Percentiles rank a stretch among this genome's conserved stretches.
phyloP scores from a whole-genome alignment of 2,888 invertebrate genomes.

The Schrankia costaestrigalis region DNA sequence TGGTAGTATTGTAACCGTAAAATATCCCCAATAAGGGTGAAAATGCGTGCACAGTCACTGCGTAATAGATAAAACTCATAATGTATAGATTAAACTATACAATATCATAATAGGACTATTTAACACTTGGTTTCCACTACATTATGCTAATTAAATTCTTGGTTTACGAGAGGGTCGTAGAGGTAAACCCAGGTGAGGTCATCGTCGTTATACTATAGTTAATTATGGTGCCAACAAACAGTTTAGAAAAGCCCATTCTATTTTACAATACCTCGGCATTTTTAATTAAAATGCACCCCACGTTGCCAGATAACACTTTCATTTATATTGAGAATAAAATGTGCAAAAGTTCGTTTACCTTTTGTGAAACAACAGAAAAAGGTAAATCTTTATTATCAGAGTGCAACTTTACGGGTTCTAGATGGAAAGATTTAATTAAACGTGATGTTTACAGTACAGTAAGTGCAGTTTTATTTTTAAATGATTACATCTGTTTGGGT shows the following conservation, averaged over 20 bases:
- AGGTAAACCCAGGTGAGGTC: conserved; percentile 48
- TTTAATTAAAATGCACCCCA: conserved; percentile 52
- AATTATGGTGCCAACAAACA: conserved; percentile 49
- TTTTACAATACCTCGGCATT: conserved; percentile 50
- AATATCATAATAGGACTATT: too few relatives aligned
- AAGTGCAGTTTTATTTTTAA: too few relatives aligned
- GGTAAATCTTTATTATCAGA: too few relatives aligned
- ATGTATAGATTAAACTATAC: too few relatives aligned
- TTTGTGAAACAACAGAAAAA: conserved; percentile 2
- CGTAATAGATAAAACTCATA: too few relatives aligned
- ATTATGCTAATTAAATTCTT: conserved; percentile 61
- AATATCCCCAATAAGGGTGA: too few relatives aligned
- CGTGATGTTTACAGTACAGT: too few relatives aligned
- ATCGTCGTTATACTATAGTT: conserved; percentile 44
- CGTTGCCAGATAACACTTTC: conserved; percentile 14
- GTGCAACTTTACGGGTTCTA: too few relatives aligned
- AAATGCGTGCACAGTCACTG: too few relatives aligned
- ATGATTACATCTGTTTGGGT: too few relatives aligned
- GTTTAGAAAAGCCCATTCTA: conserved; percentile 43
- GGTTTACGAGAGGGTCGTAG: conserved; percentile 49
- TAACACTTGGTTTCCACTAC: conserved; percentile 38
- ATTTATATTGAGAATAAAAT: conserved; percentile 14
- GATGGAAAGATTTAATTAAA: too few relatives aligned
- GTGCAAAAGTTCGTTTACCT: conserved; percentile 12
- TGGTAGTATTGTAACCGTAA: too few relatives aligned